Base-by-base conservation (phyloP, 2,888 invertebrate species). In the Drosophila anomalata region DNA sequence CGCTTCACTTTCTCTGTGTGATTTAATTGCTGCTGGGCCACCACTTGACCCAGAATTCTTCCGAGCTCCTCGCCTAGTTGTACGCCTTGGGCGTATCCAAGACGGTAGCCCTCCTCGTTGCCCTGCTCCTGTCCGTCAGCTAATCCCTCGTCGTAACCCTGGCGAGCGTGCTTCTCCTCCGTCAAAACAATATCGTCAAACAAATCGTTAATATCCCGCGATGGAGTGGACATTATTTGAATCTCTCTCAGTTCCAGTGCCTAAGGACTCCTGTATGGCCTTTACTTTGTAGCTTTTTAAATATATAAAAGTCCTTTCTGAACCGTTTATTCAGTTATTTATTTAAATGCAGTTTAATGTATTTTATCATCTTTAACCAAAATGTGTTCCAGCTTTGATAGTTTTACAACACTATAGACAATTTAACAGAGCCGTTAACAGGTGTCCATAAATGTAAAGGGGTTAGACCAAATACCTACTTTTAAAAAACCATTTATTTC, bases 61-160 rank as follows among this genome's bases (percentile, higher is more conserved):
- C 97, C 97, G 87, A 97, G 91, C 91, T 96, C 96, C 48, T 94
- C 93, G 3, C 96, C 96, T 17, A 97, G 88, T 89, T 95, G 94
- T 55, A 95, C 94, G 9, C 96, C 96, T 90, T 95, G 94, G 73
- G 96, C 95, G 89, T 96, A 96, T 2, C 97, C 97, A 53, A 95
- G 89, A 86, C 94, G 94, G 84, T 93, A 95, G n/a, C 90, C 94
- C 88, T 91, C 91, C 5, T 81, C 61, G 79, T 94, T 95, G 3
- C 95, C 95, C 79, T 94, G 93, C 33, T 91, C 90, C 53, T 90
- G 90, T 1, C 96, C 96, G 77, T 93, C 93, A 65, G 92, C 88
- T 72, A 93, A 94, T 5, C 97, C 97, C 91, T 96, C 94, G 56
- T 94, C 89, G 89, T 95, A 96, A 61, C 95, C 94, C 78, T 93